Evolutionary conservation across 2,113 vertebrate genomes (phyloP).

Genomic region (Prunella fulvescens): DNA sequence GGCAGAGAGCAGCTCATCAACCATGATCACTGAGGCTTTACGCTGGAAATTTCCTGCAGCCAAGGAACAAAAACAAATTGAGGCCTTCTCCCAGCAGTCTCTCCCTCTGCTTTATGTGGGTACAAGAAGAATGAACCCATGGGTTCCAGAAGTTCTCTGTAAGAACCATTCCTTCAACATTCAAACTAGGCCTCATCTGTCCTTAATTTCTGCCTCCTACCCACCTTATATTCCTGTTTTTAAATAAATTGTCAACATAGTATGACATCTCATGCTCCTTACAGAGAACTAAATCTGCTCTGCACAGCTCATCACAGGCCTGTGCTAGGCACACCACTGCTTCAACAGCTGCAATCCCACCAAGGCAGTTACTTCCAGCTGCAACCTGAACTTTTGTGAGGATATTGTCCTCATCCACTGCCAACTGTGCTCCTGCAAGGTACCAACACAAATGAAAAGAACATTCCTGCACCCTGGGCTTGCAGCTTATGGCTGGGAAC

Average conservation of each 20-base stretch:
- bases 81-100: background rate
- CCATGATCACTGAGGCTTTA: slow-evolving; percentile 94
- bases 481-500: background rate
- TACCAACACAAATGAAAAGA: background rate
- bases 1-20: slow-evolving; percentile 94
- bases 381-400: background rate
- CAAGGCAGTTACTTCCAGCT: background rate
- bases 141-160: background rate
- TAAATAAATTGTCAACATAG: background rate
- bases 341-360: background rate
- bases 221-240: background rate
- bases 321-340: background rate
- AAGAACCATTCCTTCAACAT: background rate
- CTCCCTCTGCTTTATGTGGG: background rate
- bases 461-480: background rate
- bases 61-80: slow-evolving; percentile 10
- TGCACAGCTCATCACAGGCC: background rate
- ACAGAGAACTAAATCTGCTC: background rate
- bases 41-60: slow-evolving; percentile 87
- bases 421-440: accelerated
- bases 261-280: background rate
- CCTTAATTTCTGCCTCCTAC: background rate
- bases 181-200: background rate
- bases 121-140: background rate
- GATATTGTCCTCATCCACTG: background rate